Base-by-base conservation (phyloP, 2,797 vertebrate genomes). In the Synanceia verrucosa region DNA sequence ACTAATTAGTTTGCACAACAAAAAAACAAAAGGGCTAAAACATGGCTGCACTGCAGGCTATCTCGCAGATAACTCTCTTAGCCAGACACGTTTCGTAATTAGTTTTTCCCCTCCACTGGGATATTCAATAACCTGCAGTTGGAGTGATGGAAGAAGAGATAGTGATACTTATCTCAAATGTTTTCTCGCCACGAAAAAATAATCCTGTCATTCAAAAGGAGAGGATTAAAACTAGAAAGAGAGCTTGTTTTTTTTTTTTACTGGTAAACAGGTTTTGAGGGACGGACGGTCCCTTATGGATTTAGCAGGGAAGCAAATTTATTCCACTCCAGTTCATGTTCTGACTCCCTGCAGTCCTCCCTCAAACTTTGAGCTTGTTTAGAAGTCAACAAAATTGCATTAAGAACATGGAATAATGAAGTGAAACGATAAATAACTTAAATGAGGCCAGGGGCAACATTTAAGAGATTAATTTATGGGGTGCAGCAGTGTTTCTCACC, bases 51-150 rank as follows among this genome's bases (percentile, higher is more conserved):
- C 92, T 93, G 92, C 82, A 9, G 91, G 92, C 91, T 93, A 93
- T 94, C 92, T 92, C 37, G 58, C 78, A 92, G 92, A 94, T 94
- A 94, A 92, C 89, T 93, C 92, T 90, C 88, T 93, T 92, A 94
- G 89, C 91, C 86, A 94, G 91, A 94, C 89, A 92, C 83, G 82
- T 89, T 93, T 93, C 78, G 84, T 95, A 95, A 94, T 94, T 94
- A 94, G 92, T 93, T 94, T 93, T 93, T 86, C 83, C 89, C 86
- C 89, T 91, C 86, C 85, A 78, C 91, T 92, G 91, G 91, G 92
- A 92, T 92, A 91, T 94, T 93, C 91, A 93, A 91, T 91, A 94
- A 93, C 94, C 89, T 92, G 88, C 91, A 92, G 90, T 94, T 91
- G 90, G 73, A 92, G 80, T 86, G 92, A 95, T 93, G 90, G 86